Evolutionary conservation across 2,113 vertebrate species (phyloP).

Genomic region (Lepisosteus oculatus): DNA sequence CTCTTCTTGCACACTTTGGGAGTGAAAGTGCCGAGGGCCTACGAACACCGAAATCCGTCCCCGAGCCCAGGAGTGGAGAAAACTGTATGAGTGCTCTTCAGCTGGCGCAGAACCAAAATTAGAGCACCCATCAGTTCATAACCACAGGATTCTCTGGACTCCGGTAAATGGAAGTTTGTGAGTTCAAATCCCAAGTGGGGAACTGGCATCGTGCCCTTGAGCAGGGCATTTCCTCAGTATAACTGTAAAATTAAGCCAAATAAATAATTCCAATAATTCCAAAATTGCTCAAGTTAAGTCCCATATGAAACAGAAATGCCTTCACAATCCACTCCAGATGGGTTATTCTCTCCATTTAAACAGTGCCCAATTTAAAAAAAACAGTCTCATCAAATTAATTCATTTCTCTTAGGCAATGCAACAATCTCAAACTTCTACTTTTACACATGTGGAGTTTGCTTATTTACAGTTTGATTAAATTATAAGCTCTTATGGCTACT

Average conservation of each 20-base stretch:
- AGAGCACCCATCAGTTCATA: too few relatives aligned
- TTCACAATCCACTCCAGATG: not conserved
- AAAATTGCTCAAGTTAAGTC: not conserved
- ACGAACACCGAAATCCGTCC: too few relatives aligned
- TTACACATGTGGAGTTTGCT: not conserved
- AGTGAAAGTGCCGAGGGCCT: too few relatives aligned
- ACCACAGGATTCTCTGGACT: too few relatives aligned
- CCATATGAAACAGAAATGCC: not conserved
- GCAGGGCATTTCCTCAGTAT: too few relatives aligned
- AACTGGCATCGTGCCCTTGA: too few relatives aligned
- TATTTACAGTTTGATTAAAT: slow-evolving; percentile 5
- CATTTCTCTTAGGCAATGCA: not conserved
- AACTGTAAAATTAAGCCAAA: too few relatives aligned
- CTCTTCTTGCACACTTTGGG: too few relatives aligned
- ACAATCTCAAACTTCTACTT: not conserved
- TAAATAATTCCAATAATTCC: too few relatives aligned
- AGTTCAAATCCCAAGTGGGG: too few relatives aligned
- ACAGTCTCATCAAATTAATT: not conserved
- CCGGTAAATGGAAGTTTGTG: too few relatives aligned
- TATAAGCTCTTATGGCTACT: not conserved
- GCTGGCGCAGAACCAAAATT: too few relatives aligned
- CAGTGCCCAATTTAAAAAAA: not conserved
- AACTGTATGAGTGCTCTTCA: not conserved
- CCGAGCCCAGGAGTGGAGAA: not conserved
- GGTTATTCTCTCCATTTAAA: not conserved